phyloP scores from a whole-genome alignment of 2,113 vertebrate genomes.

The Notechis scutatus region DNA sequence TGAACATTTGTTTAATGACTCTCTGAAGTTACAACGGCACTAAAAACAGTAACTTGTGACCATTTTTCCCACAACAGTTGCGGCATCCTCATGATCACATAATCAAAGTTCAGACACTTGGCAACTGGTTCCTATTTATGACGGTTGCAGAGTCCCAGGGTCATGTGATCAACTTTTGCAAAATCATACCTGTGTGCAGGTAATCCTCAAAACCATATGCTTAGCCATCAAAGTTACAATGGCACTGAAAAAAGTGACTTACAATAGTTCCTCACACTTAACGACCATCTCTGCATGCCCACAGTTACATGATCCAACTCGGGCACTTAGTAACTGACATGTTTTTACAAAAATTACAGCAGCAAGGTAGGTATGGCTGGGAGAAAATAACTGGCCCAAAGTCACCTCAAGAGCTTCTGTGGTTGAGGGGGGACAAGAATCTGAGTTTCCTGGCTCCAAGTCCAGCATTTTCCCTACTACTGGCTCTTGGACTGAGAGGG shows the following conservation, averaged over 20 bases:
- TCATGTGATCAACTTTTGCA: no score
- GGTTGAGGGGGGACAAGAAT: not conserved
- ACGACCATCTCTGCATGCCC: not conserved
- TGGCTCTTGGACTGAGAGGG: not conserved
- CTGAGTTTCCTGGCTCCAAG: not conserved
- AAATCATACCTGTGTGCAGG: not conserved
- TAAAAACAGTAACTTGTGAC: not conserved
- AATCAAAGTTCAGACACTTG: not conserved
- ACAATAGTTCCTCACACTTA: not conserved
- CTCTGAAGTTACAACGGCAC: not conserved
- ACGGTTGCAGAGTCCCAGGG: not conserved
- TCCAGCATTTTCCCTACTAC: not conserved
- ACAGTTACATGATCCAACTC: not conserved
- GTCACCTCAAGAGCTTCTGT: not conserved
- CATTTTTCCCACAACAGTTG: not conserved
- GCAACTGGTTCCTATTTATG: not conserved
- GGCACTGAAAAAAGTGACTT: not conserved
- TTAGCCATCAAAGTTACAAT: not conserved
- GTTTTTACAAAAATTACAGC: not conserved
- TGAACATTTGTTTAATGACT: not conserved
- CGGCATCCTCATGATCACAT: no score
- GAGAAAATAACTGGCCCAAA: not conserved
- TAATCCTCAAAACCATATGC: not conserved
- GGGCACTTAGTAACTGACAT: not conserved
- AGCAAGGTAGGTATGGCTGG: not conserved